Conservation (phyloP, 2,888 invertebrate genomes). For the Ecliptopera silaceata region DNA sequence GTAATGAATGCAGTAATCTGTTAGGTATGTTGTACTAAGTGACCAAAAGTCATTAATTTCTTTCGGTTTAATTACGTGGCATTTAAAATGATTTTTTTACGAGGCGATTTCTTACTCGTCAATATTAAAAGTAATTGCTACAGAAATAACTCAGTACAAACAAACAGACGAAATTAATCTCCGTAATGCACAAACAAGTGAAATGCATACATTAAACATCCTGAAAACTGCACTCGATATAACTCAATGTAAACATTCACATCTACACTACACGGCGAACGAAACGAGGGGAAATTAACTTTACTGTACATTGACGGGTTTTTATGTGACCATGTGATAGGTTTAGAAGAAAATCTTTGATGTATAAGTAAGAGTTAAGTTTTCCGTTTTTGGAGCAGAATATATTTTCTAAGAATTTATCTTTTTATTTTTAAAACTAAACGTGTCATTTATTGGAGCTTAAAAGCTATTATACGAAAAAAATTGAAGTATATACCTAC, state of each 20-base stretch:
- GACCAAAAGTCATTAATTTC: too few relatives aligned
- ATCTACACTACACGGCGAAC: not conserved
- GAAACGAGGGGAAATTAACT: not conserved
- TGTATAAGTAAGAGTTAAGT: not conserved
- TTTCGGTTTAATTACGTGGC: too few relatives aligned
- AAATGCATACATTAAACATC: constrained; percentile 18
- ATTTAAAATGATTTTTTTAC: too few relatives aligned
- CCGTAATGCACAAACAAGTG: constrained; percentile 16
- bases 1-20: too few relatives aligned
- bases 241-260: constrained; percentile 5
- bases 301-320: not conserved
- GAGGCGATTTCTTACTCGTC: too few relatives aligned
- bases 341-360: not conserved
- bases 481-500: too few relatives aligned
- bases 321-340: not conserved
- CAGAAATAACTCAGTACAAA: constrained; percentile 4
- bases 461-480: too few relatives aligned
- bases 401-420: too few relatives aligned
- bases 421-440: too few relatives aligned
- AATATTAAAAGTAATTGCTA: not conserved
- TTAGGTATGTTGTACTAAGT: too few relatives aligned
- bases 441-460: too few relatives aligned
- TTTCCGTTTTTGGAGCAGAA: too few relatives aligned
- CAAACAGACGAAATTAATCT: constrained; percentile 9
- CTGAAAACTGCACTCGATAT: constrained; percentile 8